Base-by-base conservation (phyloP, 2,888 invertebrate genomes). In the Hipparchia sbordonii region DNA sequence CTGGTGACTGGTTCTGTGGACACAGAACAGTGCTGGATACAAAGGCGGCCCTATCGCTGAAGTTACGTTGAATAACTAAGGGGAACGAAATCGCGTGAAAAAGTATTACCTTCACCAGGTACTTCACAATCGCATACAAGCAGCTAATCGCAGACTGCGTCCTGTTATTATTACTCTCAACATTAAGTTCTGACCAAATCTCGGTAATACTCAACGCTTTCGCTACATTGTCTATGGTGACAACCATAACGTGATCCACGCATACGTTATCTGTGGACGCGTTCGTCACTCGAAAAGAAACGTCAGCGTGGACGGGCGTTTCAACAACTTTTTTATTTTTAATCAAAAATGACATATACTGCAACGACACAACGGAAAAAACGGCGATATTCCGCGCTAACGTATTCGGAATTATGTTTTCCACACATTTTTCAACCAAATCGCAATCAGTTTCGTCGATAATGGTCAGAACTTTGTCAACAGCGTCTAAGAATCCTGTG, bases 281-380 rank as follows among this genome's bases (percentile, higher is more conserved):
- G 54, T 78, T 78, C 0, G 77, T 75, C 2, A 84, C 85, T 33
- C 92, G 77, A 65, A 93, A 94, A 0, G 93, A 93, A 2, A 92
- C 92, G 12, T 95, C 87, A 71, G 92, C 78, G 79, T 94, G 79
- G 33, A 92, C 79, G 52, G 94, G 86, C 12, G 87, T 89, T 74
- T 93, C 92, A 2, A 89, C 95, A 1, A 92, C 86, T 8, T 91
- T 95, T 72, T 91, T 92, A 77, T 94, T 93, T 75, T 93, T 94
- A 0, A 94, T 93, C 75, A 94, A 80, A 85, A 94, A 94, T 7
- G 93, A 92, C 33, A 93, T 76, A 77, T 94, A 94, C 76, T 94
- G 94, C 9, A 94, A 77, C 0, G 94, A 93, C 1, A 94, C 92
- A 0, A 94, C 90, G 0, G 89, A 89, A 72, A 92, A 94, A 57